These are phyloP conservation scores for Saccostrea glomerata DNA, from an alignment of 1,140 invertebrate species.

Conservation along the genomic window DNA sequence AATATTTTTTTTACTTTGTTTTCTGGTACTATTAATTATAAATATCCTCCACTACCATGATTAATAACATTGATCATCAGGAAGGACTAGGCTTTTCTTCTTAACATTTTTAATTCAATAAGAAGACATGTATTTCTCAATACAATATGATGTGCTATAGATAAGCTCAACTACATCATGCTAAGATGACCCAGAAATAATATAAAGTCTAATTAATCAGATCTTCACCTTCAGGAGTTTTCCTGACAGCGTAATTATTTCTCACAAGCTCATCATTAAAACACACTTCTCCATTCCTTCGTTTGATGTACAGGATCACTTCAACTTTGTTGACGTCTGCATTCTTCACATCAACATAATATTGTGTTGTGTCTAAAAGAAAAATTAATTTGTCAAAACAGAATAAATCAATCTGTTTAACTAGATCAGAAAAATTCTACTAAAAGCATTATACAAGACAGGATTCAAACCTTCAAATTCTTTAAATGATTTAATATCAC, in stretches of 20 bases:
- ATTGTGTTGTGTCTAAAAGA: neutral
- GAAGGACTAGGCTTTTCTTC: no score
- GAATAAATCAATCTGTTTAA: neutral
- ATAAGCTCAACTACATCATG: neutral
- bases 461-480: neutral
- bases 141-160: neutral
- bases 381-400: neutral
- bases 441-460: neutral
- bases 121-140: no score
- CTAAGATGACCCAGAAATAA: neutral
- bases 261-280: constrained; percentile 39
- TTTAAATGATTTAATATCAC: neutral
- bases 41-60: no score
- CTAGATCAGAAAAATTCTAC: neutral
- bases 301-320: constrained; percentile 29
- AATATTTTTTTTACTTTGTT: no score
- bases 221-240: neutral
- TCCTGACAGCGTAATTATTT: constrained; percentile 39
- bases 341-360: constrained; percentile 27
- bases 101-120: no score
- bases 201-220: neutral
- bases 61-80: no score
- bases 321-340: constrained; percentile 9
- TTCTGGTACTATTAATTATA: no score
- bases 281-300: neutral